Percentiles rank a stretch among this genome's conserved stretches.
These are phyloP conservation scores for Catalaphyllia jardinei DNA, from an alignment of 64 coral and sea anemone genomes.

Conservation along the genomic window DNA sequence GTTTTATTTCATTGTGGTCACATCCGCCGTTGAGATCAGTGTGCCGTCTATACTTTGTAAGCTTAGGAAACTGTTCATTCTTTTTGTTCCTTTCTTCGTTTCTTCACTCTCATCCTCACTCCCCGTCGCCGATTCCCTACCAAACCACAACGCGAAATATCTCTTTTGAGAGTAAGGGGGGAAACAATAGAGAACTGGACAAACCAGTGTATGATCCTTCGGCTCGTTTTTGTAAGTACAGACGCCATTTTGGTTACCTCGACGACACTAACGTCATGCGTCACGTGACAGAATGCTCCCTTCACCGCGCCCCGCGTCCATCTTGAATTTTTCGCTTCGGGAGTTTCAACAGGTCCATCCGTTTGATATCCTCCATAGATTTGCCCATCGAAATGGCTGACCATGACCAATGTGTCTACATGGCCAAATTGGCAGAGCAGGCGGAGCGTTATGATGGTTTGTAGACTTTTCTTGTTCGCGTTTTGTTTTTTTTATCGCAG, in stretches of 20 bases:
- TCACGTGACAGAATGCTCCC: not conserved
- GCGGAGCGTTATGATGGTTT: constrained; percentile 95
- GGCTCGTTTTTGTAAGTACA: no score
- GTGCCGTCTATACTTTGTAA: no score
- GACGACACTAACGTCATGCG: not conserved
- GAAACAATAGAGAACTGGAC: no score
- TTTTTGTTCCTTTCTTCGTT: no score
- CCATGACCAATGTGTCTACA: constrained; percentile 75
- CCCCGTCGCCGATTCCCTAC: no score
- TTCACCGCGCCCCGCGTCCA: constrained; percentile 41
- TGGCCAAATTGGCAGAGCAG: constrained; percentile 94
- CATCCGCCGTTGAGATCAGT: no score
- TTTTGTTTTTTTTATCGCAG: not conserved
- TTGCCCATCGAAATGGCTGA: constrained; percentile 64
- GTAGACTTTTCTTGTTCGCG: not conserved
- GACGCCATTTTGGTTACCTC: constrained; percentile 7
- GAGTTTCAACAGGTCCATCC: not conserved
- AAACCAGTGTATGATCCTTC: no score
- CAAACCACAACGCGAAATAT: no score
- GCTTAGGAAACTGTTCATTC: no score
- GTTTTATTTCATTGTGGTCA: no score
- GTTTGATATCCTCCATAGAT: constrained; percentile 35
- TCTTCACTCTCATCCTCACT: no score
- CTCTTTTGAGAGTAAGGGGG: no score
- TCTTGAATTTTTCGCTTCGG: constrained; percentile 4